Conservation (phyloP, 2,888 invertebrate species). For the Phymatocera aterrima region DNA sequence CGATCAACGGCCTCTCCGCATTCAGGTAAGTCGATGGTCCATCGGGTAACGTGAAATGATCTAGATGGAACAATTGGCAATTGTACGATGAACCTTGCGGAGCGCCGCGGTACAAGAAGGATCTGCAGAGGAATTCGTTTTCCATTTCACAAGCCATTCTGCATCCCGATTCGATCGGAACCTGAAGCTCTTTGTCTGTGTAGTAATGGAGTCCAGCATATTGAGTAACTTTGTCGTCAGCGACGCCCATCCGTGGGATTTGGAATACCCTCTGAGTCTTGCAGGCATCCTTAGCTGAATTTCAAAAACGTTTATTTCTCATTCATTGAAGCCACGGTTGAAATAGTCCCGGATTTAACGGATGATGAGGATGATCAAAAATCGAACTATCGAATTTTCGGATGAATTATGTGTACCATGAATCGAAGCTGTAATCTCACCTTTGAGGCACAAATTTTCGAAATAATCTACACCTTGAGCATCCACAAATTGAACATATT, state of each 20-base stretch:
- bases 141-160: conserved; percentile 94
- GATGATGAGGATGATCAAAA: neutral
- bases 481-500: conserved; percentile 93
- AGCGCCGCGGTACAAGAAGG: conserved; percentile 84
- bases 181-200: conserved; percentile 94
- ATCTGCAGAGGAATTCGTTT: conserved; percentile 93
- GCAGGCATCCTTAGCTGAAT: conserved; percentile 86
- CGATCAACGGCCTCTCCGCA: conserved; percentile 92
- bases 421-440: conserved; percentile 68
- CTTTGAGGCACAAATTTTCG: conserved; percentile 93
- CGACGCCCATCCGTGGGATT: conserved; percentile 90
- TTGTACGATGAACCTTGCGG: conserved; percentile 88
- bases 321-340: conserved; percentile 36
- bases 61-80: conserved; percentile 93
- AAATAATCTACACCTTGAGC: conserved; percentile 91
- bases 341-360: too few species aligned
- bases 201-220: conserved; percentile 95
- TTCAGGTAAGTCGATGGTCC: conserved; percentile 94
- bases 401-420: neutral
- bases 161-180: conserved; percentile 93
- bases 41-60: conserved; percentile 94
- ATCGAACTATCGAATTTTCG: neutral
- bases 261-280: conserved; percentile 88
- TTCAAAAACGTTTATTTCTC: conserved; percentile 45
- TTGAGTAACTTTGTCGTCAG: conserved; percentile 94